A percentile compares a stretch with the other conserved stretches of the same genome.
These are phyloP conservation scores for Caenorhabditis drosophilae DNA, from an alignment of 2,888 invertebrate species.

Conservation along the genomic window DNA sequence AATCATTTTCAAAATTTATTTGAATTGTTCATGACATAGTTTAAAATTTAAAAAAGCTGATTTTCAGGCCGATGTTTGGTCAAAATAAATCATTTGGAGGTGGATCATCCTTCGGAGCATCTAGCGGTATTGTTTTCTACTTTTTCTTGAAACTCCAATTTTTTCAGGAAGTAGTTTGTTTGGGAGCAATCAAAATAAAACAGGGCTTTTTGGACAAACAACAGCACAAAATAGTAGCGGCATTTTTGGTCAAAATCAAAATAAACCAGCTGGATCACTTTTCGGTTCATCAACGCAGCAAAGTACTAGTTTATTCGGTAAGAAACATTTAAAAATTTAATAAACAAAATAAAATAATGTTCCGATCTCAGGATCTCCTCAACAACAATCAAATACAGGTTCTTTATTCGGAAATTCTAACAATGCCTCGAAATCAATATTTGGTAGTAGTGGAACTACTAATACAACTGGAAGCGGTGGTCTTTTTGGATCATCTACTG, in stretches of 20 bases:
- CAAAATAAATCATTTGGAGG: constrained; percentile 39
- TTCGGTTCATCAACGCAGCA: constrained; percentile 5
- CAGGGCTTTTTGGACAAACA: constrained; percentile 21
- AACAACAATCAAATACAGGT: constrained; percentile 22
- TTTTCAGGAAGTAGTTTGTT: constrained; percentile 20
- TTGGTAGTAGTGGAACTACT: no score
- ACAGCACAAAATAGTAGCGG: constrained; percentile 1
- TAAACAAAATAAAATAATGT: constrained; percentile 3
- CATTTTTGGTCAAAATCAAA: constrained; percentile 19
- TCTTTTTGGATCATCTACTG: constrained; percentile 73
- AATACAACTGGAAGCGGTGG: constrained; percentile 70
- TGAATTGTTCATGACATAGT: no score
- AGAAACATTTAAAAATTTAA: not conserved
- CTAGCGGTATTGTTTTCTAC: no score
- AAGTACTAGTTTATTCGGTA: constrained; percentile 18
- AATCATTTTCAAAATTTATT: no score
- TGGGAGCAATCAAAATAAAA: constrained; percentile 26
- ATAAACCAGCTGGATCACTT: constrained; percentile 31
- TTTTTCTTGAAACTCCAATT: no score
- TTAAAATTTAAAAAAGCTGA: no score
- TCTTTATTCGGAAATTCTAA: constrained; percentile 26
- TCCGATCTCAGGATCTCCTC: constrained; percentile 25
- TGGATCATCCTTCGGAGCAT: constrained; percentile 18
- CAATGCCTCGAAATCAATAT: constrained; percentile 28
- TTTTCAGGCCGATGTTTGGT: constrained; percentile 34